A percentile compares a stretch with the other conserved stretches of the same genome.
phyloP scores from a whole-genome alignment of 2,113 vertebrate species.

The Anolis sagrei region DNA sequence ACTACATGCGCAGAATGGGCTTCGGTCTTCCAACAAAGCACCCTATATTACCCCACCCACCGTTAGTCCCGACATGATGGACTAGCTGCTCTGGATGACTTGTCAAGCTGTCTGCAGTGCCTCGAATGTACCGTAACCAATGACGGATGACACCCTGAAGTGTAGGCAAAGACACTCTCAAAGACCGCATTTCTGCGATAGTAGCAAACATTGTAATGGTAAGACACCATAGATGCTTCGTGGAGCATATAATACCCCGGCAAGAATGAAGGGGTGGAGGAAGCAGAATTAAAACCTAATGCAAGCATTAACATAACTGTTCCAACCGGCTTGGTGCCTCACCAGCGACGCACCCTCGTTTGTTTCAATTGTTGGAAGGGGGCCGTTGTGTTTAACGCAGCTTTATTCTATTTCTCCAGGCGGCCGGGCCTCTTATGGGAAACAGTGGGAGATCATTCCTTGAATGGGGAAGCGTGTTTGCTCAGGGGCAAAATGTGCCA shows the following conservation, averaged over 20 bases:
- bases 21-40: not conserved
- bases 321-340: conserved; percentile 29
- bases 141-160: fast-evolving
- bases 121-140: fast-evolving
- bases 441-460: conserved; percentile 80
- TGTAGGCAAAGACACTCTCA: fast-evolving
- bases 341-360: conserved; percentile 42
- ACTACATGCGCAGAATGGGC: fast-evolving
- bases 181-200: not conserved
- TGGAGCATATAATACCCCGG: not conserved
- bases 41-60: not conserved
- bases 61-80: not conserved
- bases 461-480: conserved; percentile 76
- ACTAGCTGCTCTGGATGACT: not conserved
- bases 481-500: conserved; percentile 79
- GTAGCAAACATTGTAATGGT: fast-evolving
- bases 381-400: conserved; percentile 70
- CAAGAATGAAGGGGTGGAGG: not conserved
- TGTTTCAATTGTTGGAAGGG: conserved; percentile 63
- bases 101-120: not conserved
- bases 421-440: conserved; percentile 75
- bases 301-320: not conserved
- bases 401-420: conserved; percentile 72
- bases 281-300: conserved; percentile 38
- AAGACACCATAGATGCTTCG: not conserved